These are phyloP conservation scores for Leptinotarsa tumamoca DNA, from an alignment of 2,888 invertebrate genomes.

Conservation along the genomic window DNA sequence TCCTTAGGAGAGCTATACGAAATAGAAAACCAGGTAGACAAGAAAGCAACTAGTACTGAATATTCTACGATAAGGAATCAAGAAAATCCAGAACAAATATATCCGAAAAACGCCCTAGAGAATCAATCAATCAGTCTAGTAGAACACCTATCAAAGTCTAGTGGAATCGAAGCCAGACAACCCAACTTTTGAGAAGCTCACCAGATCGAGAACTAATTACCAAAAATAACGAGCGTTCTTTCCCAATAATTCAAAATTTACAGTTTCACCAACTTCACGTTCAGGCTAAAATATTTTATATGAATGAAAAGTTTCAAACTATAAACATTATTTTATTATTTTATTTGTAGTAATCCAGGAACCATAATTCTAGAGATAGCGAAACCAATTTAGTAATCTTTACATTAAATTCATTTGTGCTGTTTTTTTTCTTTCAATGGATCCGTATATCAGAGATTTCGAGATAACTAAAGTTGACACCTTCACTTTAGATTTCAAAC, in stretches of 20 bases:
- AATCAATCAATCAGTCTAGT: constrained; percentile 18
- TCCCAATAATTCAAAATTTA: background rate
- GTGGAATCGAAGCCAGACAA: constrained; percentile 17
- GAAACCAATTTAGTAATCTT: no score
- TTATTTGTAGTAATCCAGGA: no score
- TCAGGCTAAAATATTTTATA: no score
- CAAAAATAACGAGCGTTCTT: constrained; percentile 10
- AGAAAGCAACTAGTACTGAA: constrained; percentile 22
- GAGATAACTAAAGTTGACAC: no score
- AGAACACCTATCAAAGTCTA: constrained; percentile 18
- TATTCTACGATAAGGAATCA: background rate
- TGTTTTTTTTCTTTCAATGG: no score
- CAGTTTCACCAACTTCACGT: no score
- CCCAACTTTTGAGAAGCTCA: constrained; percentile 16
- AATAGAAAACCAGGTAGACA: background rate
- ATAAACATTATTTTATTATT: no score
- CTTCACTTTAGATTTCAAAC: no score
- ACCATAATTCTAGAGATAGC: no score
- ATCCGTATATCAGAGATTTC: no score
- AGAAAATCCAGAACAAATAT: background rate
- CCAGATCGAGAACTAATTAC: constrained; percentile 16
- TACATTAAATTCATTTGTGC: no score
- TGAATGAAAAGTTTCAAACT: no score
- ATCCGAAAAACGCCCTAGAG: constrained; percentile 14
- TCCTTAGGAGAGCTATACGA: background rate